phyloP scores from a whole-genome alignment of 2,888 invertebrate genomes.

The Quadroppia sp. region DNA sequence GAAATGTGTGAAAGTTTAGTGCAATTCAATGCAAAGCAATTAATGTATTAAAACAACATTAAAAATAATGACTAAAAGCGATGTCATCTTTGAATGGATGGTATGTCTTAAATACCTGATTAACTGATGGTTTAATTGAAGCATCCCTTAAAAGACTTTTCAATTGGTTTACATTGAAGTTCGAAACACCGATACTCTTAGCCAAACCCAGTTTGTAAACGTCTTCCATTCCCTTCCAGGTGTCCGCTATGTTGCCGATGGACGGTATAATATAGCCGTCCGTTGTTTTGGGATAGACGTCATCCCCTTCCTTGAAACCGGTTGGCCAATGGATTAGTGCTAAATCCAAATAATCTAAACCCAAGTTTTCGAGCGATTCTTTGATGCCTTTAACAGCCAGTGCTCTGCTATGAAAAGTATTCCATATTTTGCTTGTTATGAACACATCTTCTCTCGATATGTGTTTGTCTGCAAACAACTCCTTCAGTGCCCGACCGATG shows the following conservation, averaged over 20 bases:
- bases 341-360: slow-evolving; percentile 21
- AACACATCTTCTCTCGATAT: slow-evolving; percentile 37
- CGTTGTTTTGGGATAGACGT: background rate
- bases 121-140: slow-evolving; percentile 1
- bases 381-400: background rate
- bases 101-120: background rate
- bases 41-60: too few relatives aligned
- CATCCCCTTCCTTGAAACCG: slow-evolving; percentile 11
- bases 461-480: background rate
- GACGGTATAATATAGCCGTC: background rate
- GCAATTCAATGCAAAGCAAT: too few relatives aligned
- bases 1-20: too few relatives aligned
- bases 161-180: background rate
- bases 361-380: background rate
- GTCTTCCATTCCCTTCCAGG: slow-evolving; percentile 47
- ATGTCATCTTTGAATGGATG: too few relatives aligned
- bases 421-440: slow-evolving; percentile 39
- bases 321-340: slow-evolving; percentile 31
- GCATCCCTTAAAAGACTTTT: background rate
- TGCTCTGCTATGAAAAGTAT: slow-evolving; percentile 4
- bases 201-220: slow-evolving; percentile 49
- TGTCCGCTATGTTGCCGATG: background rate
- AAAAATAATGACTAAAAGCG: too few relatives aligned
- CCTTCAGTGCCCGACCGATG: slow-evolving; percentile 27
- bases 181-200: slow-evolving; percentile 1